Conservation (phyloP, 2,888 invertebrate species). For the Diloba caeruleocephala region DNA sequence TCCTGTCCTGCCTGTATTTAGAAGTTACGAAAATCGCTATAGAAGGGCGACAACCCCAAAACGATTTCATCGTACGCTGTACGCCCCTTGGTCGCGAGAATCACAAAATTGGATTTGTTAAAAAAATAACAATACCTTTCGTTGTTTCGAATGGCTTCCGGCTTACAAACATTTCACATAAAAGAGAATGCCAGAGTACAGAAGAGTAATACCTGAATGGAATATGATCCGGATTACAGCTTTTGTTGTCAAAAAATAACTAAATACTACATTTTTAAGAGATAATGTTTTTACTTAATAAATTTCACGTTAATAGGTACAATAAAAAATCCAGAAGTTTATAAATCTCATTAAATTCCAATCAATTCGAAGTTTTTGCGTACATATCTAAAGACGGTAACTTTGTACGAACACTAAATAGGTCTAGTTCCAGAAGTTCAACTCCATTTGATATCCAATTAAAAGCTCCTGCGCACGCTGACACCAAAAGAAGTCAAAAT, state of each 20-base stretch:
- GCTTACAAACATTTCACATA: constrained; percentile 13
- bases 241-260: background rate
- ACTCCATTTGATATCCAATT: background rate
- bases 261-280: too few species aligned
- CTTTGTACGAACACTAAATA: background rate
- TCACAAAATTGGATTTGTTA: constrained; percentile 37
- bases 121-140: constrained; percentile 9
- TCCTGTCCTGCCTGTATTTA: constrained; percentile 22
- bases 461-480: background rate
- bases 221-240: constrained; percentile 1
- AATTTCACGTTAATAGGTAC: background rate
- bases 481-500: too few species aligned
- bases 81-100: too few species aligned
- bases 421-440: constrained; percentile 5
- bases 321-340: constrained; percentile 5
- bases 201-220: constrained; percentile 3
- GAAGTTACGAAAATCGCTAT: constrained; percentile 12
- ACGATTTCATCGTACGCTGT: too few species aligned
- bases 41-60: constrained; percentile 9
- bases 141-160: background rate
- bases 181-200: background rate
- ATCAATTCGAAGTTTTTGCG: constrained; percentile 35
- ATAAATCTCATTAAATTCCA: constrained; percentile 35
- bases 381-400: constrained; percentile 17
- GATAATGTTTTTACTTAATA: background rate